phyloP scores from a whole-genome alignment of 2,113 vertebrate genomes.

The Crotalus helleri region DNA sequence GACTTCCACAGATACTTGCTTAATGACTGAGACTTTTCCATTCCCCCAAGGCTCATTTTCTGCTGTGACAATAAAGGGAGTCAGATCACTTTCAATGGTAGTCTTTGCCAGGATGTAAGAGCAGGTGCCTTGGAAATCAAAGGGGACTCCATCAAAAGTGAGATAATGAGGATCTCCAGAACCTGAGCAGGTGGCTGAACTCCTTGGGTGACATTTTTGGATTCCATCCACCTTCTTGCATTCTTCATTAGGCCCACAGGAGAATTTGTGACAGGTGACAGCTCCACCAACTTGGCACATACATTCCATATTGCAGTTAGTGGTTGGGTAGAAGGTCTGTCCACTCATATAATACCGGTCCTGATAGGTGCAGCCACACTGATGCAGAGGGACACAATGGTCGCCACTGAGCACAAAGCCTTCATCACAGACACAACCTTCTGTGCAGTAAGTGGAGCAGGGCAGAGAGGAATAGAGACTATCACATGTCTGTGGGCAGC shows the following conservation, averaged over 20 bases:
- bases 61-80: slow-evolving; percentile 28
- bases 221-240: slow-evolving; percentile 43
- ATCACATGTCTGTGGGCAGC: slow-evolving; percentile 66
- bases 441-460: slow-evolving; percentile 60
- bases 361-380: slow-evolving; percentile 68
- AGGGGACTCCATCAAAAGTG: slow-evolving; percentile 47
- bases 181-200: slow-evolving; percentile 39
- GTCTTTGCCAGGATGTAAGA: slow-evolving; percentile 46
- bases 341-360: slow-evolving; percentile 61
- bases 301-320: slow-evolving; percentile 44
- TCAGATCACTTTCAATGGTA: slow-evolving; percentile 1
- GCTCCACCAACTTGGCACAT: slow-evolving; percentile 34
- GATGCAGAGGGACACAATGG: slow-evolving; percentile 62
- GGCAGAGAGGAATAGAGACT: slow-evolving; percentile 47
- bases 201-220: slow-evolving; percentile 41
- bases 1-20: slow-evolving; percentile 44
- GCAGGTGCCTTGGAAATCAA: slow-evolving; percentile 59
- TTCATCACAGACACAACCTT: slow-evolving; percentile 70
- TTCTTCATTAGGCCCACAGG: slow-evolving; percentile 44
- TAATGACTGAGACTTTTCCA: slow-evolving; percentile 3
- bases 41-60: slow-evolving; percentile 31
- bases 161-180: slow-evolving; percentile 48
- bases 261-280: slow-evolving; percentile 38
- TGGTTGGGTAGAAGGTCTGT: slow-evolving; percentile 44
- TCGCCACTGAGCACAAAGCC: slow-evolving; percentile 70